Evolutionary conservation across 1,140 invertebrate genomes (phyloP).

Genomic region (Drosophila kikkawai): DNA sequence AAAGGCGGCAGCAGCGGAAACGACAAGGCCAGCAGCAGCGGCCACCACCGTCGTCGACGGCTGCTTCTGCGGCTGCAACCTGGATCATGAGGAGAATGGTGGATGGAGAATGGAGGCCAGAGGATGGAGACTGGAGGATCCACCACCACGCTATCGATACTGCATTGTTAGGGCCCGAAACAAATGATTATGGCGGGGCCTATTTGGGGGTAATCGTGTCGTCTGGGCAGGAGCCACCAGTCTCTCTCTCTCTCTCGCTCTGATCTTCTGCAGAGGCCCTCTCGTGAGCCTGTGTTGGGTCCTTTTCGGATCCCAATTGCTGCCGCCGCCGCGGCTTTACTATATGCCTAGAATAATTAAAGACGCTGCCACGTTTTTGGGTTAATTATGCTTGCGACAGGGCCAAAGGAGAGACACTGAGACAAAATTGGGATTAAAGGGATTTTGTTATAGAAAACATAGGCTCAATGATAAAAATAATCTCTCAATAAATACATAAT

Average conservation of each 20-base stretch:
- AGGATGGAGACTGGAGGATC: constrained; percentile 24
- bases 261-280: constrained; percentile 2
- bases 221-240: constrained; percentile 44
- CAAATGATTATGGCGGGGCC: constrained; percentile 77
- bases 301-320: constrained; percentile 40
- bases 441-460: neutral
- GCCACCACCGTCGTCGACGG: constrained; percentile 22
- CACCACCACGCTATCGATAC: constrained; percentile 52
- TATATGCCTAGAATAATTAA: constrained; percentile 49
- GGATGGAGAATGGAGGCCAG: neutral
- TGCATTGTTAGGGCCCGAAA: constrained; percentile 73
- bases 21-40: constrained; percentile 34
- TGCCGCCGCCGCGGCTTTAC: constrained; percentile 19
- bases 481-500: neutral
- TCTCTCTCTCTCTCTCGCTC: neutral
- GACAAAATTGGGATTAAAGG: neutral
- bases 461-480: neutral
- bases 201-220: constrained; percentile 78
- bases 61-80: constrained; percentile 19
- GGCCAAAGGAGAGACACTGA: constrained; percentile 13
- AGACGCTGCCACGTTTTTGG: constrained; percentile 45
- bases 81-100: constrained; percentile 12
- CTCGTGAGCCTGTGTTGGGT: constrained; percentile 40
- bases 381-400: constrained; percentile 46
- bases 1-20: constrained; percentile 39